Conservation (phyloP, 2,888 invertebrate species). For the Seira sanloemensis region DNA sequence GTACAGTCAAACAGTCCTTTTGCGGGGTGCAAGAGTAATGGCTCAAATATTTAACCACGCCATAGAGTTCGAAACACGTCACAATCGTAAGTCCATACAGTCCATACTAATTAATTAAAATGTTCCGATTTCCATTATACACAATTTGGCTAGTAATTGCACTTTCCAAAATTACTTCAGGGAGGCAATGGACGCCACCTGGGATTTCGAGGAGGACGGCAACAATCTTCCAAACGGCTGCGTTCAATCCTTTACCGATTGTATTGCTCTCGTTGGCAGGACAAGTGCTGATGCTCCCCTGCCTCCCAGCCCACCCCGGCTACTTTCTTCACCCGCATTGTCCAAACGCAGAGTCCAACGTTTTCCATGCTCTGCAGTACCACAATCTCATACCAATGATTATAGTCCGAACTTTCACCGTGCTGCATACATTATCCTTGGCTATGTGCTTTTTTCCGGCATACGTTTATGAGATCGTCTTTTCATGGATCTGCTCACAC, state of each 20-base stretch:
- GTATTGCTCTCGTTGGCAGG: not conserved
- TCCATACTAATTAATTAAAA: no score
- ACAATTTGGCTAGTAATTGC: not conserved
- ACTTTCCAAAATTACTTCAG: not conserved
- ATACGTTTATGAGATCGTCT: not conserved
- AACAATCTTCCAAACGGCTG: not conserved
- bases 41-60: constrained; percentile 12
- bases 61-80: not conserved
- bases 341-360: not conserved
- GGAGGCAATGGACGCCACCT: not conserved
- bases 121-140: no score
- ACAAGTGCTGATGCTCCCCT: not conserved
- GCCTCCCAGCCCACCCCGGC: constrained; percentile 2
- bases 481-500: not conserved
- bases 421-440: not conserved
- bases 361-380: not conserved
- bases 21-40: not conserved
- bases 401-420: not conserved
- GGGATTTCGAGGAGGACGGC: not conserved
- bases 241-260: not conserved
- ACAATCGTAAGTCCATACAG: constrained; percentile 22
- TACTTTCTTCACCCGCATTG: constrained; percentile 33
- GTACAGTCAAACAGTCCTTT: not conserved
- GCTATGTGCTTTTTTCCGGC: not conserved
- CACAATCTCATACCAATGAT: not conserved